A percentile compares a stretch with the other conserved stretches of the same genome.
Evolutionary conservation across 2,113 vertebrate genomes (phyloP).

Genomic region (Sorex fumeus): DNA sequence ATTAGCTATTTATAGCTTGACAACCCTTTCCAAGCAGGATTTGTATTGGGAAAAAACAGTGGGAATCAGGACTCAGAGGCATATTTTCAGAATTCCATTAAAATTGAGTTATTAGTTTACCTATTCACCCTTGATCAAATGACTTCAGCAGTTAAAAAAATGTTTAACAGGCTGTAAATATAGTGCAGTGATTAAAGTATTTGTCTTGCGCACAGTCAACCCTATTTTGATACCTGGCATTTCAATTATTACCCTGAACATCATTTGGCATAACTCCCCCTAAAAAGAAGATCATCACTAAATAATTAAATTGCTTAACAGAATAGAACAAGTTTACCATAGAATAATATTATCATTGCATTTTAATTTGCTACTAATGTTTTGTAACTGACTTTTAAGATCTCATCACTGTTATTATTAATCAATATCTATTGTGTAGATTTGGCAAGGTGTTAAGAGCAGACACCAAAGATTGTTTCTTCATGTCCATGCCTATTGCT

Average conservation of each 20-base stretch:
- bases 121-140: conserved; percentile 5
- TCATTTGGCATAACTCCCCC: too few species aligned
- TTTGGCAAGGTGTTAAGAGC: background rate
- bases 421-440: background rate
- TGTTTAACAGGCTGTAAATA: background rate
- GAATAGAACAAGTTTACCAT: conserved; percentile 11
- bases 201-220: too few species aligned
- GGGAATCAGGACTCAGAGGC: background rate
- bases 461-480: background rate
- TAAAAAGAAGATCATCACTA: background rate
- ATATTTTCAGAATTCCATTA: conserved; percentile 22
- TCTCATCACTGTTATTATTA: background rate
- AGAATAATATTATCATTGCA: conserved; percentile 32
- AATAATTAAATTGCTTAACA: conserved; percentile 17
- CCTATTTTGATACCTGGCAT: too few species aligned
- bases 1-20: conserved; percentile 35
- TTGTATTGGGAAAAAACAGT: background rate
- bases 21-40: conserved; percentile 28
- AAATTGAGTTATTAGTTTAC: conserved; percentile 6
- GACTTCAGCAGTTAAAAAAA: conserved; percentile 11
- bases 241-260: too few species aligned
- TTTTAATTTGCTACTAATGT: background rate
- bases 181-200: too few species aligned
- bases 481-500: background rate
- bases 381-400: conserved; percentile 5